Evolutionary conservation across 2,113 vertebrate species (phyloP).

Genomic region (Phylloscopus trochiloides): DNA sequence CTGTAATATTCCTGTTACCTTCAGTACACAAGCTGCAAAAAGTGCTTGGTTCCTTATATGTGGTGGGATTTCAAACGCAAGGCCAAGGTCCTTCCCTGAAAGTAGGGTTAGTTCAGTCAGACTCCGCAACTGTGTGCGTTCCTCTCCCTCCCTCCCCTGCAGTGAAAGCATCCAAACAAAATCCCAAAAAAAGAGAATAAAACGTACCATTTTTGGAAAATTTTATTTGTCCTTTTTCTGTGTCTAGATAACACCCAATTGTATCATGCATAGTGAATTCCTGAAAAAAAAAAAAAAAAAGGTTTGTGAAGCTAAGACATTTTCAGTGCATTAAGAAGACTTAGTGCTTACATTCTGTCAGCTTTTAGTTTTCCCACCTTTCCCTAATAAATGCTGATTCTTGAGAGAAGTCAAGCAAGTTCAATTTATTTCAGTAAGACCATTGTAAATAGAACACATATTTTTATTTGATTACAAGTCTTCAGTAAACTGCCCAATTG

Average conservation of each 20-base stretch:
- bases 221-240: slow-evolving; percentile 83
- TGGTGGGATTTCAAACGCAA: slow-evolving; percentile 90
- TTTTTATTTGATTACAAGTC: background rate
- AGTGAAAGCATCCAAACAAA: background rate
- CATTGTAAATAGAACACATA: rapidly evolving
- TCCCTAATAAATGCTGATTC: background rate
- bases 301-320: background rate
- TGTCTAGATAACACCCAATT: slow-evolving; percentile 90
- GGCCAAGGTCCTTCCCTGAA: slow-evolving; percentile 90
- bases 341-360: background rate
- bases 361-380: background rate
- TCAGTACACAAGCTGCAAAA: slow-evolving; percentile 93
- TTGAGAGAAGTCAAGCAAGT: background rate
- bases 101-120: background rate
- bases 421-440: background rate
- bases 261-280: slow-evolving; percentile 98
- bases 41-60: slow-evolving; percentile 87
- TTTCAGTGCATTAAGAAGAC: background rate
- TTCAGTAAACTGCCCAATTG: background rate
- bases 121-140: rapidly evolving
- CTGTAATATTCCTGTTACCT: slow-evolving; percentile 75
- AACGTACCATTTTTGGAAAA: slow-evolving; percentile 93
- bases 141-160: too few species aligned
- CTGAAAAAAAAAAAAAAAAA: slow-evolving; percentile 57
- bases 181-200: background rate